Conservation (phyloP, 2,113 vertebrate species). For the Romanogobio albipinnatus region DNA sequence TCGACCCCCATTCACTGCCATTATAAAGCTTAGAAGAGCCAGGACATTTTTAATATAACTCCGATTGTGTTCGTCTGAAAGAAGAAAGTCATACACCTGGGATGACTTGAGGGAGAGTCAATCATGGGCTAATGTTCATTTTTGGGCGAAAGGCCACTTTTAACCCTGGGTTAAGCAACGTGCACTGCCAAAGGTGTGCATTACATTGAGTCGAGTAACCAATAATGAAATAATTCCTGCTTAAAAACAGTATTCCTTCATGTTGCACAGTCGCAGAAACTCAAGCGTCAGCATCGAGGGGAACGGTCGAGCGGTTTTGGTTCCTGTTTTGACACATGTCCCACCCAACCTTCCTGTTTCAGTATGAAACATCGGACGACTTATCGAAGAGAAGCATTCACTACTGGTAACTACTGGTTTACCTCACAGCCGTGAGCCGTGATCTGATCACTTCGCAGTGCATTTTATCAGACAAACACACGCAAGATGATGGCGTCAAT, state of each 20-base stretch:
- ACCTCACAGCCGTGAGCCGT: neutral
- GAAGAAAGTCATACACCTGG: too few relatives aligned
- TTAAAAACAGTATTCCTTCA: neutral
- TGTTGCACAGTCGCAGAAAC: neutral
- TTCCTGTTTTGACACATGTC: neutral
- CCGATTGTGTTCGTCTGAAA: too few relatives aligned
- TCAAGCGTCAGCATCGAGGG: neutral
- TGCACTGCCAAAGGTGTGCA: neutral
- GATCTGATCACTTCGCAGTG: neutral
- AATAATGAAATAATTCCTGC: neutral
- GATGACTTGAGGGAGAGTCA: too few relatives aligned
- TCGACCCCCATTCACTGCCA: too few relatives aligned
- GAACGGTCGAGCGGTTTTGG: neutral
- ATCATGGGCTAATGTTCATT: too few relatives aligned
- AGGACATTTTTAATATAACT: too few relatives aligned
- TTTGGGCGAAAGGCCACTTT: neutral
- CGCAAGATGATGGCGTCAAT: neutral
- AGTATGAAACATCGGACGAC: neutral
- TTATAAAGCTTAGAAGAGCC: too few relatives aligned
- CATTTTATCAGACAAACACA: neutral
- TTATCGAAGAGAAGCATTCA: too few relatives aligned
- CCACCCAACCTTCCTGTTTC: too few relatives aligned
- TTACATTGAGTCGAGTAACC: neutral
- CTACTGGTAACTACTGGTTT: neutral
- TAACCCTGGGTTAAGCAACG: neutral